These are phyloP conservation scores for Nyctereutes procyonoides DNA, from an alignment of 2,113 vertebrate genomes.

Conservation along the genomic window DNA sequence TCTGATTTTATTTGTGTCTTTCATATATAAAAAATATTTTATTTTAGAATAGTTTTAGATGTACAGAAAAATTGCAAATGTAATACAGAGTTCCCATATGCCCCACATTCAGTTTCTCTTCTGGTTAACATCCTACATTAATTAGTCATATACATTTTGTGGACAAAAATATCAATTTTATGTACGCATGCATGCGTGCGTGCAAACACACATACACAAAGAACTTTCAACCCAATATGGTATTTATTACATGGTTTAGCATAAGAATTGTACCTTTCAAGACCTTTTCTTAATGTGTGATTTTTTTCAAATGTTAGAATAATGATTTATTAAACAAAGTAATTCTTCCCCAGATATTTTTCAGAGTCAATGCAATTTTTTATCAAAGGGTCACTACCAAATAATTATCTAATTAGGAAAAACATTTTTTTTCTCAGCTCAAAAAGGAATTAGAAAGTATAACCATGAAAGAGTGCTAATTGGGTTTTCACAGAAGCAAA, in stretches of 20 bases:
- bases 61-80: not conserved
- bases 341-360: constrained; percentile 53
- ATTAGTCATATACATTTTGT: not conserved
- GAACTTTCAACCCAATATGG: not conserved
- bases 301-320: constrained; percentile 34
- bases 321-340: constrained; percentile 50
- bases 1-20: constrained; percentile 36
- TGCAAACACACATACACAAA: not conserved
- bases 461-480: constrained; percentile 40
- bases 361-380: constrained; percentile 48
- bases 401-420: constrained; percentile 59
- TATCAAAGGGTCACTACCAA: constrained; percentile 50
- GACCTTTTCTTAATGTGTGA: constrained; percentile 1
- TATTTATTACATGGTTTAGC: not conserved
- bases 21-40: not conserved
- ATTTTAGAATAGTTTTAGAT: constrained; percentile 34
- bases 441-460: constrained; percentile 67
- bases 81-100: not conserved
- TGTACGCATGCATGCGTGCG: too few species aligned
- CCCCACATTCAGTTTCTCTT: not conserved
- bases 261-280: not conserved
- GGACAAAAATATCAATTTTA: not conserved
- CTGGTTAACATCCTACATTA: not conserved
- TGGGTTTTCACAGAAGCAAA: constrained; percentile 28
- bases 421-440: constrained; percentile 36